Evolutionary conservation across 1,140 invertebrate species (phyloP).

Genomic region (Drosophila parabipectinata): DNA sequence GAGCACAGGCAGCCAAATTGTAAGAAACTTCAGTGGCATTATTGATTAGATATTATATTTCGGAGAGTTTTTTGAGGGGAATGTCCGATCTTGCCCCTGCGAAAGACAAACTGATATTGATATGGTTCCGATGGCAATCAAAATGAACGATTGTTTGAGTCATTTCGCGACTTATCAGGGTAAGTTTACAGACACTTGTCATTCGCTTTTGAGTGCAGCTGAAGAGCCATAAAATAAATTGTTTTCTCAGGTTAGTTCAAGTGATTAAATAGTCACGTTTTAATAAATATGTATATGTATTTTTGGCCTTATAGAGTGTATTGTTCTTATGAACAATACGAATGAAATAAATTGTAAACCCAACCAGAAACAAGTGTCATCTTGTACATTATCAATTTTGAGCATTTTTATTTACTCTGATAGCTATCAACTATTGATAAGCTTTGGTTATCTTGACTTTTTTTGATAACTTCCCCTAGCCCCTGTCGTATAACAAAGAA

Average conservation of each 20-base stretch:
- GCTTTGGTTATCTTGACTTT: slow-evolving; percentile 32
- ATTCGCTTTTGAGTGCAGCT: slow-evolving; percentile 11
- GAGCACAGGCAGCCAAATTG: slow-evolving; percentile 37
- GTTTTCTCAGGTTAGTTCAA: neutral
- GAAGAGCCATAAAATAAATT: neutral
- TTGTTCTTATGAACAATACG: neutral
- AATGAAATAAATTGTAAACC: slow-evolving; percentile 4
- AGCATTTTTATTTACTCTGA: slow-evolving; percentile 25
- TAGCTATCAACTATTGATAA: slow-evolving; percentile 58
- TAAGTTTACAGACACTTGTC: slow-evolving; percentile 10
- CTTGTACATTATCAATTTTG: slow-evolving; percentile 26
- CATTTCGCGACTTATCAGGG: slow-evolving; percentile 34
- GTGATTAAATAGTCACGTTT: neutral
- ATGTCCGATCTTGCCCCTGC: slow-evolving; percentile 35
- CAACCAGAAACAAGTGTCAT: neutral
- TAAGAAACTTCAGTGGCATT: slow-evolving; percentile 49
- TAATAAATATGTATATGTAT: neutral
- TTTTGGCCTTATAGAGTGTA: too few relatives aligned
- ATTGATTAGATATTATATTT: slow-evolving; percentile 35
- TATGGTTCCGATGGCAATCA: slow-evolving; percentile 11
- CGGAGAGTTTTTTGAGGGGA: slow-evolving; percentile 20
- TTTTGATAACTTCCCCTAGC: neutral
- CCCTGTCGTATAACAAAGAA: slow-evolving; percentile 33
- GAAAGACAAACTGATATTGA: slow-evolving; percentile 54
- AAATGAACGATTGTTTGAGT: slow-evolving; percentile 13